Evolutionary conservation across 2,797 vertebrate genomes (phyloP).

Genomic region (Intellagama lesueurii): DNA sequence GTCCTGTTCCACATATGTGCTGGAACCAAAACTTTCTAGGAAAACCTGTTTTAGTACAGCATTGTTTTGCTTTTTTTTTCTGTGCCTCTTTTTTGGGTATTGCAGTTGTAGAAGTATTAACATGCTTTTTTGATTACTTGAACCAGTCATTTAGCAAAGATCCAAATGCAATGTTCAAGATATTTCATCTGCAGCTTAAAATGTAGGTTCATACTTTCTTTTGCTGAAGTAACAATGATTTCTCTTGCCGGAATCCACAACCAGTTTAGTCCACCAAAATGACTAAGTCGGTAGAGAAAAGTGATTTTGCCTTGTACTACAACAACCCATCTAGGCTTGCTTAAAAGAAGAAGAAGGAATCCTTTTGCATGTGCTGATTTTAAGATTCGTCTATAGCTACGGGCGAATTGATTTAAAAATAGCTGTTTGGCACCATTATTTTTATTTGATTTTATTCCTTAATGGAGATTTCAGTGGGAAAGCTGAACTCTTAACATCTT

Average conservation of each 20-base stretch:
- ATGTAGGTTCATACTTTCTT: not conserved
- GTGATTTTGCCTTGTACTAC: not conserved
- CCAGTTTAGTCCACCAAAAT: constrained; percentile 1
- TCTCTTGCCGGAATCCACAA: not conserved
- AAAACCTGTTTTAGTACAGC: not conserved
- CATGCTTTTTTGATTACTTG: constrained; percentile 46
- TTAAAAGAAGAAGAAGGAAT: constrained; percentile 6
- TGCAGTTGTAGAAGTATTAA: constrained; percentile 26
- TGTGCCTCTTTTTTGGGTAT: not conserved
- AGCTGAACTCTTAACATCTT: not conserved
- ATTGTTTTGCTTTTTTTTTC: not conserved
- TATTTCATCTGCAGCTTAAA: not conserved
- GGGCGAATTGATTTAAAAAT: not conserved
- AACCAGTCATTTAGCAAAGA: constrained; percentile 56
- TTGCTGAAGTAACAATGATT: not conserved
- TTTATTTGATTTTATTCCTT: not conserved
- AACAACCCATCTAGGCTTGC: not conserved
- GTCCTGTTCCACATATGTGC: not conserved
- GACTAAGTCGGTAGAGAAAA: not conserved
- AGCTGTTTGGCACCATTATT: not conserved
- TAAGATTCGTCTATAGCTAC: not conserved
- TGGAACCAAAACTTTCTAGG: not conserved
- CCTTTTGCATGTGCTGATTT: constrained; percentile 9
- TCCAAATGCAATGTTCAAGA: not conserved
- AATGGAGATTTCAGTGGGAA: not conserved